Conservation (phyloP, 2,888 invertebrate genomes). For the Coelinius sp. region DNA sequence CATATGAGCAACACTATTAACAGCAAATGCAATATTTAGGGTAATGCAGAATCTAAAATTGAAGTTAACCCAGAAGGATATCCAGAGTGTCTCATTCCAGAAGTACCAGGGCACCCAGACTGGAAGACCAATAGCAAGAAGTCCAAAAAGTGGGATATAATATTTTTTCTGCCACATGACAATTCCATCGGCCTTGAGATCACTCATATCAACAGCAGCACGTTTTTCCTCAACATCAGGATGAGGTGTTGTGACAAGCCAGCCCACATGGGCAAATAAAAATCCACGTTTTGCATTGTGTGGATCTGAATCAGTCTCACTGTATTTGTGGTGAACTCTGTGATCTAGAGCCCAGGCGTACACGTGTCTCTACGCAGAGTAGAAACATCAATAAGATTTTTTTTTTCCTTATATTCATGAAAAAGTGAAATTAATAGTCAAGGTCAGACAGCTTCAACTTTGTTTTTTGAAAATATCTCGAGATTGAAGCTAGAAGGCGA, state of each 20-base stretch:
- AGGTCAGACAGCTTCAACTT: no score
- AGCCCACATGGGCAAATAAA: slow-evolving; percentile 93
- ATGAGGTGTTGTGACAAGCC: slow-evolving; percentile 89
- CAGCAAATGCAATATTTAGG: slow-evolving; percentile 92
- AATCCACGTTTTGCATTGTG: slow-evolving; percentile 89
- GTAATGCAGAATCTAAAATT: slow-evolving; percentile 87
- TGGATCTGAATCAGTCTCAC: slow-evolving; percentile 89
- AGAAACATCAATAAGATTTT: not conserved
- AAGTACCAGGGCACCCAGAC: slow-evolving; percentile 84
- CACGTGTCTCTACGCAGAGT: slow-evolving; percentile 78
- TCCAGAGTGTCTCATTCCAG: slow-evolving; percentile 86
- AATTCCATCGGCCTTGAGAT: slow-evolving; percentile 81
- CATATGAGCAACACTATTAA: slow-evolving; percentile 95
- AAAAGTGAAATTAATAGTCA: not conserved
- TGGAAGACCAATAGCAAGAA: slow-evolving; percentile 80
- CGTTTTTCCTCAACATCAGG: slow-evolving; percentile 82
- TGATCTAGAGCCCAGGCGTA: slow-evolving; percentile 92
- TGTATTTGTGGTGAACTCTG: slow-evolving; percentile 90
- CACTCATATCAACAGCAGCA: slow-evolving; percentile 78
- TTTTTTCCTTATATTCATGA: no score
- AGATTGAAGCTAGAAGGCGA: no score
- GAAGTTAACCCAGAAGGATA: slow-evolving; percentile 88
- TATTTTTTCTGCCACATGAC: slow-evolving; percentile 82
- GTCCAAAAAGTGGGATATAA: slow-evolving; percentile 77
- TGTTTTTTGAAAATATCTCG: not conserved